phyloP scores from a whole-genome alignment of 2,888 invertebrate species.

The Pachliopta kotzebuea region DNA sequence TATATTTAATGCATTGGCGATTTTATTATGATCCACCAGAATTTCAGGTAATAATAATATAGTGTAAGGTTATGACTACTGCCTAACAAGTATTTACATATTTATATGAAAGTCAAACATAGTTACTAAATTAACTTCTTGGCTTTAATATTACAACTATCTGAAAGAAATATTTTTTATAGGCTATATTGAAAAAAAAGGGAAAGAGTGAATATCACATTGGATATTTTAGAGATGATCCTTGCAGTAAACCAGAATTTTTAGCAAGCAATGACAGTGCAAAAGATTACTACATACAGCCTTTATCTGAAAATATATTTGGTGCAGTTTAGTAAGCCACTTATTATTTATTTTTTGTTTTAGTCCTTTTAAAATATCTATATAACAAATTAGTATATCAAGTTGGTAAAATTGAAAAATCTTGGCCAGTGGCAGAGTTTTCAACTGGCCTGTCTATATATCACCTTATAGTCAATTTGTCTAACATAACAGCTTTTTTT shows the following conservation, averaged over 20 bases:
- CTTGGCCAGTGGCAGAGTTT: no score
- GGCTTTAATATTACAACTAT: background rate
- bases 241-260: conserved; percentile 86
- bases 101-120: no score
- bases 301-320: conserved; percentile 90
- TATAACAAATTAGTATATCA: no score
- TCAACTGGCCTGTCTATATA: no score
- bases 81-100: no score
- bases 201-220: conserved; percentile 88
- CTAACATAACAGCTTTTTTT: no score
- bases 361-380: background rate
- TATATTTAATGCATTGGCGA: conserved; percentile 91
- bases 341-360: conserved; percentile 20
- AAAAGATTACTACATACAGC: conserved; percentile 84
- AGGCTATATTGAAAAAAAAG: conserved; percentile 86
- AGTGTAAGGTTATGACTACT: no score
- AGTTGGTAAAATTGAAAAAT: no score
- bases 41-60: conserved; percentile 83
- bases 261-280: conserved; percentile 88
- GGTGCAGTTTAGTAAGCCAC: conserved; percentile 85
- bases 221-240: conserved; percentile 94
- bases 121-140: no score
- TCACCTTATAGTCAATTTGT: no score
- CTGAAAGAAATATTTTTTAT: conserved; percentile 40
- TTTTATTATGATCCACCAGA: conserved; percentile 97